Base-by-base conservation (phyloP, 1,140 invertebrate species). In the Hormaphis cornu region DNA sequence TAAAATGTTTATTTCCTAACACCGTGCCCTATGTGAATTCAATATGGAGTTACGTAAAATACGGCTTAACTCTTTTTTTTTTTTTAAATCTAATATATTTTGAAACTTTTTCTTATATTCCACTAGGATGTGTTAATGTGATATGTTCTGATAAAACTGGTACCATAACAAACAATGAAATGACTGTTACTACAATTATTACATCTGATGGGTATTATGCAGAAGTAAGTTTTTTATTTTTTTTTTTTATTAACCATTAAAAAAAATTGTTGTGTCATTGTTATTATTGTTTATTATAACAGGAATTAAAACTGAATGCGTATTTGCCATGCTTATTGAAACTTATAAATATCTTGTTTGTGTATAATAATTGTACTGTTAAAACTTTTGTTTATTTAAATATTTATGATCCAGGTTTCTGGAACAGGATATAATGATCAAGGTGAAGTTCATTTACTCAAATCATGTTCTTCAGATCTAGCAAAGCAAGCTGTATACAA, bases 121-220 rank as follows among this genome's bases (percentile, higher is more conserved):
- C 76, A 20, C 73, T 35, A 87, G 88, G 96, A 71, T 99, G 97
- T 79, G 95, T 97, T 1, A 97, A 95, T 81, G 92, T 98, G 7
- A 95, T 99, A 70, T 99, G 96, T 80, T 97, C 93, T 2, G 97
- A 99, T 81, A 99, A 99, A 82, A 99, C 97, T 28, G 97, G 97
- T 30, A 99, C 97, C 1, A 82, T 99, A 44, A 99, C 97, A 0
- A 93, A 95, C 78, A 99, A 99, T 79, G 96, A 99, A 81, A 99
- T 99, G 97, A 98, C 96, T 1, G 94, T 93, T 7, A 97, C 93
- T 2, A 86, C 88, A n/a, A 84, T 98, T 20, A 84, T 92, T 0
- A 96, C 95, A 7, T 91, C 95, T 0, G 95, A 98, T 76, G 90
- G 90, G 2, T 89, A 92, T 75, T 83, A 89, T 69, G 95, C 93